Evolutionary conservation across 2,113 vertebrate species (phyloP).

Genomic region (Chrysemys picta): DNA sequence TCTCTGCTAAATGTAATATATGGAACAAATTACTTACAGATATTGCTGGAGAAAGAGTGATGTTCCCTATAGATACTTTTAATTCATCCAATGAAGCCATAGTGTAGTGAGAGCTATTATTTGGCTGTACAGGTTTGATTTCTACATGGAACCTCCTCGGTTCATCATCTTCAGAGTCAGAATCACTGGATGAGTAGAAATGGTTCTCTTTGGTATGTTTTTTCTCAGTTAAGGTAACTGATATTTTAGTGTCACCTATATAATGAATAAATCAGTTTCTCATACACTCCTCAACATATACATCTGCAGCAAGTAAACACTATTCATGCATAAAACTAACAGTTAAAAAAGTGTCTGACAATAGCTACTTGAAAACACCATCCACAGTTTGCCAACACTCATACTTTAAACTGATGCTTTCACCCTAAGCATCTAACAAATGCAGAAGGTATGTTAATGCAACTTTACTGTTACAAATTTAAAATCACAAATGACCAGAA

Average conservation of each 20-base stretch:
- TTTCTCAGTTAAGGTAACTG: slow-evolving; percentile 82
- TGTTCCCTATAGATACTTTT: slow-evolving; percentile 95
- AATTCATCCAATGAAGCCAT: slow-evolving; percentile 93
- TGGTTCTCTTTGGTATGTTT: slow-evolving; percentile 98
- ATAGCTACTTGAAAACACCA: neutral
- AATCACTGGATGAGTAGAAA: slow-evolving; percentile 96
- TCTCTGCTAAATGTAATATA: neutral
- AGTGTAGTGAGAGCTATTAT: slow-evolving; percentile 87
- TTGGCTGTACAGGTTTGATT: slow-evolving; percentile 94
- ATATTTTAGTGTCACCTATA: neutral
- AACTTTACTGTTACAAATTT: neutral
- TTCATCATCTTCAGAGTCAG: slow-evolving; percentile 93
- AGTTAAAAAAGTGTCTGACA: fast-evolving
- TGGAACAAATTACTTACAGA: slow-evolving; percentile 81
- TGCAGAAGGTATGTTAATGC: neutral
- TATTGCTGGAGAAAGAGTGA: slow-evolving; percentile 90
- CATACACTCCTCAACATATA: neutral
- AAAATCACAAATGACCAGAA: neutral
- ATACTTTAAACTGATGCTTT: neutral
- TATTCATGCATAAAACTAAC: neutral
- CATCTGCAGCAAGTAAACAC: neutral
- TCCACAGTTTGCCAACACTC: neutral
- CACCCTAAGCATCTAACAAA: neutral
- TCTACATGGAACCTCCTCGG: slow-evolving; percentile 94
- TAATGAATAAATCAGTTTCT: neutral